Evolutionary conservation across 2,888 invertebrate genomes (phyloP), one percentile per base, ranked within the genome.

Genomic region (Exephanes ischioxanthus): DNA sequence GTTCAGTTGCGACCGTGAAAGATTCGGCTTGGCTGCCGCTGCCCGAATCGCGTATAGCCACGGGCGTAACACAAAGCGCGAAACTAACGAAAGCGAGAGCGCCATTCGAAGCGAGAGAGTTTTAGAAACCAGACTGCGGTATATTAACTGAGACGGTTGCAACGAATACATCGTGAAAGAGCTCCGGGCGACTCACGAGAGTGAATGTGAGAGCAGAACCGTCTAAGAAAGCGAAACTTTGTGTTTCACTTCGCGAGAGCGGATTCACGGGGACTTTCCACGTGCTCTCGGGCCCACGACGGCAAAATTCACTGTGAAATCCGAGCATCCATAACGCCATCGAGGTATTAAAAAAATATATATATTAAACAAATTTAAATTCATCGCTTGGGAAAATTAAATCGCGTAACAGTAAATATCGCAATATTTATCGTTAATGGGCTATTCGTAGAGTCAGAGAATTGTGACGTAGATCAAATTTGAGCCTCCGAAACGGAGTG

Each of bases 151-250:
- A 76, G 51, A 48, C 51, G 53, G 63, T 16, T 58, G 70, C 66
- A 61, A 33, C 70, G 72, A 78, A 48, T 87, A 89, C 89, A 88
- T 88, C 90, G 89, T 86, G 90, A 90, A 91, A 88, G 88, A 87
- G 75, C 86, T 82, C 26, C 86, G 80, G 86, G 70, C 80, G 85
- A 80, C 82, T 85, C 83, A 78, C 88, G 88, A 87, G 86, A 89
- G 86, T 85, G 89, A 89, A 89, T 88, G 89, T 87, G 90, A 90
- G 89, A 88, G 88, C 89, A 75, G 75, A 81, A 80, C 58, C 88
- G 89, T 88, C 89, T 85, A 90, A 90, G 92, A 92, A 92, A 92
- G 92, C 91, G 92, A 92, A 90, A 92, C 90, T 88, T 87, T 88
- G 58, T 80, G 73, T 80, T 80, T 80, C 73, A 58, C 80, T 73